phyloP scores from a whole-genome alignment of 2,888 invertebrate genomes.

The Drosophila paracracens region DNA sequence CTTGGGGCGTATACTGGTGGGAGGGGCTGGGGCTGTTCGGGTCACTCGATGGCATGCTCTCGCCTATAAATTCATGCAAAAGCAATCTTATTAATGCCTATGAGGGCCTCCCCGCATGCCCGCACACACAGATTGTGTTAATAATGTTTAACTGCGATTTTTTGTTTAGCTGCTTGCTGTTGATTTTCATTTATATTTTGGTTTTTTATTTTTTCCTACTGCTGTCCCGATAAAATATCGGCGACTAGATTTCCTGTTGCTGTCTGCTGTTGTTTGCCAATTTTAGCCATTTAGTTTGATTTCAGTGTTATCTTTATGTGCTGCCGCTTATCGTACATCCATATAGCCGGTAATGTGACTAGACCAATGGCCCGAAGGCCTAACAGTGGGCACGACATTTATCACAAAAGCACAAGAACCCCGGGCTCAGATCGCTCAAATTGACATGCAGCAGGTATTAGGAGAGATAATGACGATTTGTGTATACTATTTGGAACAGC shows the following conservation, averaged over 20 bases:
- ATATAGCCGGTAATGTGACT: constrained; percentile 71
- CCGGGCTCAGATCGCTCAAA: constrained; percentile 26
- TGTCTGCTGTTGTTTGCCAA: constrained; percentile 63
- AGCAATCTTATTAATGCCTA: constrained; percentile 80
- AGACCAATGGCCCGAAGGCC: constrained; percentile 36
- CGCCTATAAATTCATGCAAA: constrained; percentile 77
- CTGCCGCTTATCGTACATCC: constrained; percentile 63
- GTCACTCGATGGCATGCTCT: constrained; percentile 48
- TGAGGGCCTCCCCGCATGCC: constrained; percentile 45
- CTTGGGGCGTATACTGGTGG: constrained; percentile 6
- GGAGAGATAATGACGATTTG: constrained; percentile 21
- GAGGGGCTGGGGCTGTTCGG: constrained; percentile 15
- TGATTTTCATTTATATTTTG: constrained; percentile 3
- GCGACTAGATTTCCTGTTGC: constrained; percentile 73
- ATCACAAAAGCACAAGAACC: constrained; percentile 37
- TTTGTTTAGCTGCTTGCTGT: constrained; percentile 44
- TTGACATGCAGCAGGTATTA: constrained; percentile 2
- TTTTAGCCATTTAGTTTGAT: constrained; percentile 81
- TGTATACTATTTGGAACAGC: constrained; percentile 1
- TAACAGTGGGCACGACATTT: constrained; percentile 44
- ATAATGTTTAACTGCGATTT: constrained; percentile 81
- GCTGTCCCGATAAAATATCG: constrained; percentile 60
- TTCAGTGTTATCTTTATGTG: constrained; percentile 77
- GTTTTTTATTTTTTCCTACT: constrained; percentile 14
- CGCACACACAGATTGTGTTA: constrained; percentile 63